phyloP scores from a whole-genome alignment of 1,140 invertebrate species.

The Rhyzopertha dominica region DNA sequence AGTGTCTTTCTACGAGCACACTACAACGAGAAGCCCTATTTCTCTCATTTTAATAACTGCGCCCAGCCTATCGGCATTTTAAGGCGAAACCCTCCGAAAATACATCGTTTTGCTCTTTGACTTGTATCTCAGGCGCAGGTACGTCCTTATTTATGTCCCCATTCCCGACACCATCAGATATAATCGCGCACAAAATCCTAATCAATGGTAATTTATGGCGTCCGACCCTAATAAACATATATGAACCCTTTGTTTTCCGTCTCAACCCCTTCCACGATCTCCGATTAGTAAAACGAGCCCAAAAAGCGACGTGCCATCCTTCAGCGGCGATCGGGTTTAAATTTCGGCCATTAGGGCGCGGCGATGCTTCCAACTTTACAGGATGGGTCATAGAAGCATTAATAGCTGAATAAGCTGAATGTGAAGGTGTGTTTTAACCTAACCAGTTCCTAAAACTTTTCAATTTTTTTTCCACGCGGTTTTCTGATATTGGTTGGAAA shows the following conservation, averaged over 20 bases:
- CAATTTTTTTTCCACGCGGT: too few species aligned
- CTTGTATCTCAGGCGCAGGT: constrained; percentile 22
- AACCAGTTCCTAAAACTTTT: too few species aligned
- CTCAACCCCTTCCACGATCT: constrained; percentile 18
- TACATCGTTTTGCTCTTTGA: constrained; percentile 24
- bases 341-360: constrained; percentile 24
- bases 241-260: constrained; percentile 43
- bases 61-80: too few species aligned
- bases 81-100: not conserved
- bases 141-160: constrained; percentile 41
- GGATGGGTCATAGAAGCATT: too few species aligned
- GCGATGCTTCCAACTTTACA: too few species aligned
- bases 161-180: constrained; percentile 41
- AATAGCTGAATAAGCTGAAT: too few species aligned
- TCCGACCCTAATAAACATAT: constrained; percentile 42
- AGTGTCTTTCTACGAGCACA: too few species aligned
- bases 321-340: constrained; percentile 26
- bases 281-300: constrained; percentile 29
- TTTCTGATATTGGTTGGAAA: too few species aligned
- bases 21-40: too few species aligned
- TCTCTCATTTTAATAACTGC: too few species aligned
- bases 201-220: constrained; percentile 45
- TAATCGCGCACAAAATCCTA: constrained; percentile 45
- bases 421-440: too few species aligned
- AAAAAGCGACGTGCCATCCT: constrained; percentile 34